Evolutionary conservation across 1,140 invertebrate genomes (phyloP), one percentile per base, ranked within the genome.

Genomic region (Drepana arcuata): DNA sequence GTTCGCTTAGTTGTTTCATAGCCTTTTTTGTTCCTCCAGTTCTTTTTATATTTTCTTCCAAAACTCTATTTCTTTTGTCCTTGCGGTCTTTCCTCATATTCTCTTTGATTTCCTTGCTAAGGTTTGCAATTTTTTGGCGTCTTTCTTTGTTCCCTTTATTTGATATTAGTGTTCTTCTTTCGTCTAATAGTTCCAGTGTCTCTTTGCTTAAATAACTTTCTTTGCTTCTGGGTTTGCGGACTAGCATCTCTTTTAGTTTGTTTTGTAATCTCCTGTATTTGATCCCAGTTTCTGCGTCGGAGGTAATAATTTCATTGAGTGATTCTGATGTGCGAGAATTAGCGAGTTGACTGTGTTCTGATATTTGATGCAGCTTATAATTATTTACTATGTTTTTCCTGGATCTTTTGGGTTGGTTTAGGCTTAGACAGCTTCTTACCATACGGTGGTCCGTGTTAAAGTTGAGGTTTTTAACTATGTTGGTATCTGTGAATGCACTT

Each of bases 331-430:
- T 24, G 16, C 7, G 32, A 13, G n/a, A 14, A 34, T 24, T 24
- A 12, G n/a, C 14, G 10, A 2, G 9, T 13, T 34, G 21, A 24
- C 21, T 34, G 12, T 34, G 2, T 28, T n/a, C 11, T 29, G 23
- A 26, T 21, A 18, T 7, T 3, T 26, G 2, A 21, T 21, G 18
- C 4, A 9, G 18, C 4, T 9, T 21, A 5, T 9, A 5, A 14
- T 13, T 34, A 21, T 37, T 21, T 29, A 5, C n/a, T 29, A 14
- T 14, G 2, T 32, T 36, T 42, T 39, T 48, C 21, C 39, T 39
- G 10, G 51, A 37, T 47, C 12, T 27, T 37, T 50, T 21, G 4
- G 18, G 4, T 5, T 21, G 18, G 9, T 5, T 21, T 21, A 4
- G 4, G 18, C 9, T 5, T 5, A 26, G 6, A n/a, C 2, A 3